phyloP scores from a whole-genome alignment of 2,888 invertebrate genomes.

The Hipparchia semele region DNA sequence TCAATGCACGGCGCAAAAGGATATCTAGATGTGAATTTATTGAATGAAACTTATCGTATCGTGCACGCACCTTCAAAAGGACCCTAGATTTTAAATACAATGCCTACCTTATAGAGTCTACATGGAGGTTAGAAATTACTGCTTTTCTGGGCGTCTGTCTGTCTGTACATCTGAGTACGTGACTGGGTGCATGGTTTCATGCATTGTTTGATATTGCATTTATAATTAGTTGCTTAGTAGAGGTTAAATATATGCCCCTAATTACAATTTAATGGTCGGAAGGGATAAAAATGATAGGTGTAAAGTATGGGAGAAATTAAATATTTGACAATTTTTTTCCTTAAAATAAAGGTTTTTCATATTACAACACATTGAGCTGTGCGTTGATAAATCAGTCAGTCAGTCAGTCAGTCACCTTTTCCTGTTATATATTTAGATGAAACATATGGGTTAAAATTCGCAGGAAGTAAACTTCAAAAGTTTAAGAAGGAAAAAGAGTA shows the following conservation, averaged over 20 bases:
- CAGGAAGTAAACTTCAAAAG: neutral
- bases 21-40: no score
- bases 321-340: no score
- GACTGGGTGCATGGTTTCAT: constrained; percentile 25
- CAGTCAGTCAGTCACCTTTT: no score
- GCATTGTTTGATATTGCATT: constrained; percentile 10
- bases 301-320: no score
- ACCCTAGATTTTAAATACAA: constrained; percentile 24
- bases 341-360: no score
- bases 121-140: constrained; percentile 34
- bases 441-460: neutral
- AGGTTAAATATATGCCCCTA: neutral
- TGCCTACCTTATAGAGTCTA: constrained; percentile 32
- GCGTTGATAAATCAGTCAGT: no score
- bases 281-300: neutral
- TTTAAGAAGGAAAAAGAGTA: neutral
- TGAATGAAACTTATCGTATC: neutral
- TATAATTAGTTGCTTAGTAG: neutral
- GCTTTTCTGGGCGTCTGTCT: constrained; percentile 33
- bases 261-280: neutral
- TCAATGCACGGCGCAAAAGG: no score
- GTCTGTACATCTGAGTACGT: constrained; percentile 34
- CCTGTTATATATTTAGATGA: neutral
- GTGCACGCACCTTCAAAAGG: neutral
- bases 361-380: no score